Base-by-base conservation (phyloP, 2,888 invertebrate species). In the Phortica magna region DNA sequence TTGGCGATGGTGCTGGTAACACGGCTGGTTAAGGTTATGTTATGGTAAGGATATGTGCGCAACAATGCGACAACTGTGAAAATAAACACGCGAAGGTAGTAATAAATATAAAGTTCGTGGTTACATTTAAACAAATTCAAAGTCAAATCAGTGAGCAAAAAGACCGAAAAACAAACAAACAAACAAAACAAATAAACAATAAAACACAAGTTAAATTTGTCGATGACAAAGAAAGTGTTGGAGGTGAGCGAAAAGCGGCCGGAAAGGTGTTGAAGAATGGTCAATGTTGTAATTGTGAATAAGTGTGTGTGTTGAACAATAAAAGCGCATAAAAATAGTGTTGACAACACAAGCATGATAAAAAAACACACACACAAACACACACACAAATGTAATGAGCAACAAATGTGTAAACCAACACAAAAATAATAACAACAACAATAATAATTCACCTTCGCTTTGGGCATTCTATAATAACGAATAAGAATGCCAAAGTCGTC, bases 121-220 rank as follows among this genome's bases (percentile, higher is more conserved):
- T 73, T 19, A 78, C 74, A 80, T 68, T 78, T 74, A 75, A 87
- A 78, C 80, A 78, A 79, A 87, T 82, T 84, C 85, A 84, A 84
- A 84, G 84, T 83, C 88, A 87, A 67, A 84, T 76, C 78, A 75
- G 55, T 73, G 67, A 73, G 64, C 64, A 74, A 53, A 65, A 14
- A 19, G 17, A 53, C 31, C 67, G 64, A 64, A 65, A 74, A 74
- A 14, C 72, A 55, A 31, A 10, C 39, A 10, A 53, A 39, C 71
- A 22, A 14, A n/a, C 39, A 72, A 59, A 48, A 14, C 2, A 14
- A 48, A 14, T 9, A 14, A 48, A 48, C 48, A 48, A 48, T 9
- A 48, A 48, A 48, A 14, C 1, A 14, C 48, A 48, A 12, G 9
- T 14, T 31, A 31, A 31, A 31, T 31, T 31, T 4, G 31, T 31